phyloP scores from a whole-genome alignment of 2,113 vertebrate species.

The Syrrhaptes paradoxus region DNA sequence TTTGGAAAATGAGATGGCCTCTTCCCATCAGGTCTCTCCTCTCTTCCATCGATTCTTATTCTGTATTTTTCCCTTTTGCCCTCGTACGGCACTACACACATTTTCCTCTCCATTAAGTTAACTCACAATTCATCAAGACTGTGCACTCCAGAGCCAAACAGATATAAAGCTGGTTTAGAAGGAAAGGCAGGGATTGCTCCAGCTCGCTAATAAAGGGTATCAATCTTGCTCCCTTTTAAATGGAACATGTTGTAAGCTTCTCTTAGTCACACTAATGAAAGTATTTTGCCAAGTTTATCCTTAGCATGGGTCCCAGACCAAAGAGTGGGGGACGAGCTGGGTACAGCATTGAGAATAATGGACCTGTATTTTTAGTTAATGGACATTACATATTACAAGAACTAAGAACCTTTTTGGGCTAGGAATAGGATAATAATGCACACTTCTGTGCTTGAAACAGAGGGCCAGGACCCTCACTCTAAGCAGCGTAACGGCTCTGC shows the following conservation, averaged over 20 bases:
- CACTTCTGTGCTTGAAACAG: neutral
- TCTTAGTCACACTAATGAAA: slow-evolving; percentile 62
- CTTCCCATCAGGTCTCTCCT: slow-evolving; percentile 8
- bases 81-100: slow-evolving; percentile 35
- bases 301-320: neutral
- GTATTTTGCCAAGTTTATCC: slow-evolving; percentile 52
- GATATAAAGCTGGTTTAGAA: slow-evolving; percentile 52
- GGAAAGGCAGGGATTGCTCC: slow-evolving; percentile 44
- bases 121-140: slow-evolving; percentile 65
- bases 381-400: neutral
- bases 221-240: slow-evolving; percentile 62
- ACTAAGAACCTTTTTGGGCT: neutral
- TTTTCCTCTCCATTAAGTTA: slow-evolving; percentile 72
- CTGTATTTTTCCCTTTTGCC: slow-evolving; percentile 54
- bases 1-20: neutral
- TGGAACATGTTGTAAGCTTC: slow-evolving; percentile 58
- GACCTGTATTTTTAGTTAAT: neutral
- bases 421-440: neutral
- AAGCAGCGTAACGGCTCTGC: neutral
- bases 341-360: neutral
- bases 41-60: slow-evolving; percentile 46
- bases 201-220: slow-evolving; percentile 50
- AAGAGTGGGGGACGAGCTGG: neutral
- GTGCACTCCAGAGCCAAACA: slow-evolving; percentile 55
- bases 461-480: neutral